Evolutionary conservation across 2,888 invertebrate genomes (phyloP).

Genomic region (Mylabris sibirica): DNA sequence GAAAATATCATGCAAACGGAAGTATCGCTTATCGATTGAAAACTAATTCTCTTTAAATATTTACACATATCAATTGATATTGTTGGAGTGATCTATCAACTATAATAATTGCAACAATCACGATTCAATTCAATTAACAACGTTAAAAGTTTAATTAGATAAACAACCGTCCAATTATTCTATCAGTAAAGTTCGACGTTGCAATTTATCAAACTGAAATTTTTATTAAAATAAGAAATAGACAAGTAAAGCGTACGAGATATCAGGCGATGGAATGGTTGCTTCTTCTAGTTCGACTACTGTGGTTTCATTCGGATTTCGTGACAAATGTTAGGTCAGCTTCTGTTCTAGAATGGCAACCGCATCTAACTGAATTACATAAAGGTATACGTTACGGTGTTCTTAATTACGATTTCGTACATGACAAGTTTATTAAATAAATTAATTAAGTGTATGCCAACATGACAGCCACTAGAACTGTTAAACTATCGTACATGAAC

Average conservation of each 20-base stretch:
- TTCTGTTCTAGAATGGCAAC: slow-evolving; percentile 54
- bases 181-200: background rate
- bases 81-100: background rate
- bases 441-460: slow-evolving; percentile 44
- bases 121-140: background rate
- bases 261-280: background rate
- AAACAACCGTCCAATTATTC: slow-evolving; percentile 4
- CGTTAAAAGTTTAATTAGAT: slow-evolving; percentile 12
- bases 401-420: slow-evolving; percentile 55
- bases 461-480: background rate
- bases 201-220: background rate
- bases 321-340: slow-evolving; percentile 58
- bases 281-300: slow-evolving; percentile 21
- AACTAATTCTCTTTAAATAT: background rate
- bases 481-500: background rate
- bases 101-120: background rate
- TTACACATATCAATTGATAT: background rate
- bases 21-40: background rate
- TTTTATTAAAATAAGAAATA: background rate
- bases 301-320: slow-evolving; percentile 46
- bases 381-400: slow-evolving; percentile 52
- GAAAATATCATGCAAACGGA: slow-evolving; percentile 13
- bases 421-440: slow-evolving; percentile 57
- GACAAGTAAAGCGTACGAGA: too few relatives aligned
- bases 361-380: slow-evolving; percentile 56